Evolutionary conservation across 1,140 invertebrate genomes (phyloP), one percentile per base, ranked within the genome.

Genomic region (Ruditapes philippinarum): DNA sequence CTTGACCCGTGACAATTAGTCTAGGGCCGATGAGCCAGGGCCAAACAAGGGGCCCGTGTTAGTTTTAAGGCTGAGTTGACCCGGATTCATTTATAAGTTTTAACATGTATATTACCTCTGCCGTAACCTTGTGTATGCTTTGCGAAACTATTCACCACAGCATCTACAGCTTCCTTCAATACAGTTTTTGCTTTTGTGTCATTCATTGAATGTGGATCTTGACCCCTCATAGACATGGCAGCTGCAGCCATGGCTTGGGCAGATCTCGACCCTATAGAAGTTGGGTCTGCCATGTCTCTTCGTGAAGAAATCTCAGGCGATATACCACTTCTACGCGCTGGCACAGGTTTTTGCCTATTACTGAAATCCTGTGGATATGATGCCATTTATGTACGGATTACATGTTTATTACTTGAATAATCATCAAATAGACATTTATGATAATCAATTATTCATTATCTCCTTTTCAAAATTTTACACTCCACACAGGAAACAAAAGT

Each of bases 91-190:
- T n/a, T n/a, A n/a, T n/a, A n/a, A n/a, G n/a, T n/a, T n/a, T n/a
- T n/a, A n/a, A n/a, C n/a, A n/a, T n/a, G n/a, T n/a, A n/a, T n/a
- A n/a, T 96, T 96, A 98, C 97, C 97, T 97, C 97, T 96, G 76
- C 97, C 97, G 94, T 97, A 97, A 82, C 97, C 97, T 95, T 97
- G 97, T 51, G 97, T 97, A 92, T 98, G 97, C 93, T 97, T 98
- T 14, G 97, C 97, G 95, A 97, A 98, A 94, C 97, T 98, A 95
- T 97, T 97, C 86, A 98, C 97, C 40, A 98, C 97, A 31, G 97
- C 97, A 94, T 98, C 97, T 9, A 98, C 97, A 5, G 97, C 97
- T 94, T 98, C 97, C 92, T 97, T 97, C 45, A 98, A 96, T 49
- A 97, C 97, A 92, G 97, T 97, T 93, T 97, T 97, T 25, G 94